These are phyloP conservation scores for Halocaridina rubra DNA, from an alignment of 2,888 invertebrate genomes.

Conservation along the genomic window DNA sequence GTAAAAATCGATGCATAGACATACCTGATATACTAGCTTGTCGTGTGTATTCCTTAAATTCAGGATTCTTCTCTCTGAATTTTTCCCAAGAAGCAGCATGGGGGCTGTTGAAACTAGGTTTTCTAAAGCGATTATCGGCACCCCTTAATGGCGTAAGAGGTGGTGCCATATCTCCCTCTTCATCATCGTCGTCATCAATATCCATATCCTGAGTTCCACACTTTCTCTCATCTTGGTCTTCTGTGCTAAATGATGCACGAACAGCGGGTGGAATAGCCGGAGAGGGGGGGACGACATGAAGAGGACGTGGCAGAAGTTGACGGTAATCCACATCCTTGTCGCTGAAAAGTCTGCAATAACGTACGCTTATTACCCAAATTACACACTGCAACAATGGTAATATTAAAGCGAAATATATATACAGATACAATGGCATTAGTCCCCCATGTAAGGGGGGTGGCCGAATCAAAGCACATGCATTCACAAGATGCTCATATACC, in stretches of 20 bases:
- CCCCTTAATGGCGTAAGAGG: background rate
- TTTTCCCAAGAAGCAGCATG: constrained; percentile 66
- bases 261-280: constrained; percentile 28
- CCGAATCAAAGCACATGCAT: no score
- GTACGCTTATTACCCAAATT: no score
- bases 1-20: no score
- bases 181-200: background rate
- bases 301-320: constrained; percentile 35
- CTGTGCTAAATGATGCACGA: constrained; percentile 27
- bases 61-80: constrained; percentile 66
- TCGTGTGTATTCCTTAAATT: constrained; percentile 62
- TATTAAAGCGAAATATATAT: no score
- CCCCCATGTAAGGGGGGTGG: no score
- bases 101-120: constrained; percentile 48
- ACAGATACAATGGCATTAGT: no score
- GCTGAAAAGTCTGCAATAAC: constrained; percentile 61
- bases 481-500: no score
- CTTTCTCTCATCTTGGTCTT: constrained; percentile 46
- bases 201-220: background rate
- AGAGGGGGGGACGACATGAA: constrained; percentile 15
- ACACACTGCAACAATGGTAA: no score
- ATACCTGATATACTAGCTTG: constrained; percentile 51
- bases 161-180: constrained; percentile 4
- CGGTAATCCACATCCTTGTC: constrained; percentile 63
- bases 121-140: constrained; percentile 14